These are phyloP conservation scores for Zeuzera pyrina DNA, from an alignment of 2,888 invertebrate genomes.

Conservation along the genomic window DNA sequence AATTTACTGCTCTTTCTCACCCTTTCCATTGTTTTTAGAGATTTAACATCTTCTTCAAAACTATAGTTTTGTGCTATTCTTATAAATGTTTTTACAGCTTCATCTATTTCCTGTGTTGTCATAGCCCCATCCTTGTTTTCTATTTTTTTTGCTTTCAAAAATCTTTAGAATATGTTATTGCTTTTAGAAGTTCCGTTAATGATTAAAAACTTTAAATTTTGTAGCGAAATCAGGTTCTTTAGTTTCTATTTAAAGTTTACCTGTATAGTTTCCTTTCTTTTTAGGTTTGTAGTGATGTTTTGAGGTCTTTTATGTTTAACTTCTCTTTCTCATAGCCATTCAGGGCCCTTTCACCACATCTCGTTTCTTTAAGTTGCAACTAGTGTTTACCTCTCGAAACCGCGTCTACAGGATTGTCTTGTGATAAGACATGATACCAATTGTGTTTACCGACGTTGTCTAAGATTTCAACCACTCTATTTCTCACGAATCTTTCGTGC, in stretches of 20 bases:
- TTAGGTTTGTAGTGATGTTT: background rate
- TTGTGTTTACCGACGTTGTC: background rate
- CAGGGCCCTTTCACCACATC: slow-evolving; percentile 5
- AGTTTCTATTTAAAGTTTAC: background rate
- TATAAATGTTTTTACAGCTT: slow-evolving; percentile 3
- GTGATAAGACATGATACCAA: slow-evolving; percentile 4
- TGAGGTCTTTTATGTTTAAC: background rate
- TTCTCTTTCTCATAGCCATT: background rate
- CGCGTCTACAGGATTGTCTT: slow-evolving; percentile 5
- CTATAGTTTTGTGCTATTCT: too few relatives aligned
- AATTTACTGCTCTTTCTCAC: background rate
- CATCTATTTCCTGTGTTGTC: slow-evolving; percentile 2
- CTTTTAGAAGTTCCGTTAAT: slow-evolving; percentile 1
- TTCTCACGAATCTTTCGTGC: slow-evolving; percentile 15
- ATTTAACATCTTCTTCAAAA: too few relatives aligned
- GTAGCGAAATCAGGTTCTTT: background rate
- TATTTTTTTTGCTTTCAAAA: background rate
- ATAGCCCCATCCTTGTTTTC: background rate
- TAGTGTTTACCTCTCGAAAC: slow-evolving; percentile 2
- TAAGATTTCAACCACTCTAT: slow-evolving; percentile 15
- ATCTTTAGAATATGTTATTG: background rate
- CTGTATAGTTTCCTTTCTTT: background rate
- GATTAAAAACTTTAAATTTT: slow-evolving; percentile 2
- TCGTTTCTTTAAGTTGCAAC: background rate
- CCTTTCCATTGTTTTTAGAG: too few relatives aligned